Conservation (phyloP, 2,113 vertebrate species). For the Phaethon lepturus region DNA sequence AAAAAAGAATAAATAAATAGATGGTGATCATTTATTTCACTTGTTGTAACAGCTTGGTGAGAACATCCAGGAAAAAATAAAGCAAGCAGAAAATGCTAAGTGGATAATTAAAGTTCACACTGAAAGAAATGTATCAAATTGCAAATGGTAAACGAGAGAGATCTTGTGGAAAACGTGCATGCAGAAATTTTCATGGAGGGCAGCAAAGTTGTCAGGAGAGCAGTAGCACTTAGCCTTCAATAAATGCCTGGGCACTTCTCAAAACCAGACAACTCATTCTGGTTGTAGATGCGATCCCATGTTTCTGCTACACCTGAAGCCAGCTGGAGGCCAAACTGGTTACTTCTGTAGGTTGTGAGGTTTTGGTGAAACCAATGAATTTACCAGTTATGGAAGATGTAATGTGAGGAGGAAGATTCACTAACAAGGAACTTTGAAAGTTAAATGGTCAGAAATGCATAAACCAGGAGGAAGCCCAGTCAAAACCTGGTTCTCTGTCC, state of each 20-base stretch:
- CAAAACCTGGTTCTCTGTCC: neutral
- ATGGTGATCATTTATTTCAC: conserved; percentile 27
- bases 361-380: neutral
- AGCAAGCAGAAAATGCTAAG: neutral
- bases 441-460: neutral
- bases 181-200: neutral
- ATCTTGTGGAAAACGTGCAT: neutral
- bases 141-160: conserved; percentile 4
- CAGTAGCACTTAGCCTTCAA: neutral
- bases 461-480: neutral
- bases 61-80: conserved; percentile 2
- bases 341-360: neutral
- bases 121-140: neutral
- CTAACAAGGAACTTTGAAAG: neutral
- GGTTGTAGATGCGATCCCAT: neutral
- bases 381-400: neutral
- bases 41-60: conserved; percentile 7
- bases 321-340: neutral
- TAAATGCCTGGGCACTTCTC: neutral
- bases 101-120: neutral
- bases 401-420: neutral
- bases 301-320: neutral
- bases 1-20: neutral
- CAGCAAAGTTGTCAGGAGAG: neutral
- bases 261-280: neutral